Evolutionary conservation across 2,888 invertebrate species (phyloP), one percentile per base, ranked within the genome.

Genomic region (Dicycla oo): DNA sequence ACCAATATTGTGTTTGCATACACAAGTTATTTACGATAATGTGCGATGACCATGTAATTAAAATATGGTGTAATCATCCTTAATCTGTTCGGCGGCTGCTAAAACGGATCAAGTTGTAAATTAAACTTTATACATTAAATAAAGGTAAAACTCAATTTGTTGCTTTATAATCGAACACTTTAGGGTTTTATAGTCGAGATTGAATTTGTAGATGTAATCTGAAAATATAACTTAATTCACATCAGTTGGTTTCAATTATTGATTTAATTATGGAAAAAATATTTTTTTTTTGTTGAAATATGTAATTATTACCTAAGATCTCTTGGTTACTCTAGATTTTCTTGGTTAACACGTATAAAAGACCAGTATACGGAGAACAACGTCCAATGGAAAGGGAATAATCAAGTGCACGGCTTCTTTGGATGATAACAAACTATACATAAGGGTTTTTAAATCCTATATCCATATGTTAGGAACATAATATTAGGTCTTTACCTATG

Each of bases 11-110:
- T 80, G 82, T 82, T 80, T 74, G 60, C 69, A 74, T 67, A 75
- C 57, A 69, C 70, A 73, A 74, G 71, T 80, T 69, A 83, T 82
- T 83, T 80, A 83, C 81, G 82, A 70, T 83, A 80, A 80, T 74
- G 67, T 74, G 54, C 71, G 49, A 76, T 76, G 85, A 72, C 73
- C 76, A 66, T 75, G 69, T 80, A 83, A 84, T 83, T 84, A 82
- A 83, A 80, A 83, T 80, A 82, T 82, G 65, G 68, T 54, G 73
- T 70, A 60, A 71, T 71, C 69, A 73, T 69, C 69, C 77, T 82
- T 77, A 83, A 83, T 80, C 80, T 69, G 69, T 49, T 60, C 56
- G 71, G 73, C n/a, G 23, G 61, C 64, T 82, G 77, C 82, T 82
- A 84, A 80, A 80, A 73, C 58, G 65, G 69, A 82, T 73, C 60